Evolutionary conservation across 2,888 invertebrate genomes (phyloP), one percentile per base, ranked within the genome.

Genomic region (Mesorhabditis spiculigera): DNA sequence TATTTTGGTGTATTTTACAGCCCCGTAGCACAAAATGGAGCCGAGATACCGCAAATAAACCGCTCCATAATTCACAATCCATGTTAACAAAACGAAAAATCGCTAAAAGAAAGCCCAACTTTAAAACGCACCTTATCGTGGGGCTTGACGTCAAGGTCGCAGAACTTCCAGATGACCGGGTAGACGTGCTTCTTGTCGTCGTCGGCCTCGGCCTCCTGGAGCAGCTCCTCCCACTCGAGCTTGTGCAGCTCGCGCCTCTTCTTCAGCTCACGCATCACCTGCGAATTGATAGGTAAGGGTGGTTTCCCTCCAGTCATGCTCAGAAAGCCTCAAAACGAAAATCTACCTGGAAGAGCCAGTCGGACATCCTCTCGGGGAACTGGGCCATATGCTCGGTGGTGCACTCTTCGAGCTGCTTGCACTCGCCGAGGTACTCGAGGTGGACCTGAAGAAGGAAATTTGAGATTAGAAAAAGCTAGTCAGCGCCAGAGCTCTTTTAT

Each of bases 151-250:
- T 96, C 96, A 72, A 97, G 90, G 87, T 97, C 95, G 87, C 97
- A 97, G 86, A 89, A 89, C 88, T 97, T 97, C 96, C 96, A 97
- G 79, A 97, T 91, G 80, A 95, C 95, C 65, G 96, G 95, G 87
- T 94, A 93, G 72, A 86, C 86, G 80, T 86, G 86, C 71, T 79
- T 81, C 78, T 86, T 82, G 72, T 85, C 84, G 70, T 86, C 84
- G 71, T 86, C 85, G 65, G 67, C 75, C 89, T 94, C 94, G 58
- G 94, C 93, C 88, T 94, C 93, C 41, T 91, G 90, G 88, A 94
- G 91, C 92, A 94, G 91, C 87, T 91, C 90, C 87, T 92, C 89
- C 87, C 92, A 94, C 86, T 93, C 91, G 68, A 92, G 90, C 16
- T 83, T 83, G 77, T 84, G 82, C 69, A 86, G 78, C 75, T 86